Evolutionary conservation across 2,797 vertebrate species (phyloP).

Genomic region (Rhadinocentrus ornatus): DNA sequence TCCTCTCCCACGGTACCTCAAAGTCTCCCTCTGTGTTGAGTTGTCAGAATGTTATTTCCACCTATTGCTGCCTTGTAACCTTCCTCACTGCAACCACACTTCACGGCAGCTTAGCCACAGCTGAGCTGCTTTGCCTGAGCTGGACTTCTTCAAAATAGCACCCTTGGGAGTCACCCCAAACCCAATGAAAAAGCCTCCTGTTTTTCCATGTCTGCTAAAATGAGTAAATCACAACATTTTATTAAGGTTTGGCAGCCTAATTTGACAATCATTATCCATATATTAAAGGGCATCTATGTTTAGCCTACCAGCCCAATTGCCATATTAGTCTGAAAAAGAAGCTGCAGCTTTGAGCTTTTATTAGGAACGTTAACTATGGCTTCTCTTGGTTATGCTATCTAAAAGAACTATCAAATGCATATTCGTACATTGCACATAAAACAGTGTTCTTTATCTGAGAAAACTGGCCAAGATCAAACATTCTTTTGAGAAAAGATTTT

Average conservation of each 20-base stretch:
- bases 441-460: too few relatives aligned
- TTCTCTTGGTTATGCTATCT: neutral
- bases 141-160: conserved; percentile 23
- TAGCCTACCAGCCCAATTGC: neutral
- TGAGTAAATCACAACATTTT: conserved; percentile 10
- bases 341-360: neutral
- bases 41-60: conserved; percentile 51
- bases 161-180: conserved; percentile 32
- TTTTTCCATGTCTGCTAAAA: conserved; percentile 12
- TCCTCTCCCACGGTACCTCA: conserved; percentile 34
- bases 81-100: conserved; percentile 53
- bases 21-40: conserved; percentile 36
- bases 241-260: conserved; percentile 4
- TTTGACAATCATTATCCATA: neutral
- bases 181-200: conserved; percentile 5
- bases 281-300: neutral
- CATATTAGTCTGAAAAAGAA: neutral
- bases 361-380: neutral
- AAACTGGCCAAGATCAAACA: too few relatives aligned
- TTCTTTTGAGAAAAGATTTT: too few relatives aligned
- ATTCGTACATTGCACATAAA: too few relatives aligned
- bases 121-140: conserved; percentile 41
- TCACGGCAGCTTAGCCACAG: conserved; percentile 48
- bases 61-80: conserved; percentile 52
- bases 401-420: too few relatives aligned